Evolutionary conservation across 2,797 vertebrate species (phyloP).

Genomic region (Paguma larvata): DNA sequence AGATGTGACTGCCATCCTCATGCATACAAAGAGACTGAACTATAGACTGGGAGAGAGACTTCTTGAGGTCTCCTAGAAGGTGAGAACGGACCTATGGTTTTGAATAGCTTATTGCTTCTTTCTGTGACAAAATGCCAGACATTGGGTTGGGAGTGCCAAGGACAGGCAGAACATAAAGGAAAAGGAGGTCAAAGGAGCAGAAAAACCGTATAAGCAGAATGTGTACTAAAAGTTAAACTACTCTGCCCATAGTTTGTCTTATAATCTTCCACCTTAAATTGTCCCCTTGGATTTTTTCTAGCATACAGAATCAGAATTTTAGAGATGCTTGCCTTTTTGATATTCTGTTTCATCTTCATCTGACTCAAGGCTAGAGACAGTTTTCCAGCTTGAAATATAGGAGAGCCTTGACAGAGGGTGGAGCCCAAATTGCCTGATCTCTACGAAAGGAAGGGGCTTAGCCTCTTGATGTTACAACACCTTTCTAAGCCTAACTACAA

Average conservation of each 20-base stretch:
- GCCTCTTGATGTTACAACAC: background rate
- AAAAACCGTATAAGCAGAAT: constrained; percentile 13
- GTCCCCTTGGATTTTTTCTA: background rate
- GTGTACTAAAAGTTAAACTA: background rate
- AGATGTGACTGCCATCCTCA: background rate
- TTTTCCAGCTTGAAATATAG: background rate
- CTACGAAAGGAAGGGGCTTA: background rate
- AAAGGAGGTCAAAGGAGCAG: background rate
- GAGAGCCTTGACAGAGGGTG: background rate
- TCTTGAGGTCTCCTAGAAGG: background rate
- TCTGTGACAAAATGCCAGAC: background rate
- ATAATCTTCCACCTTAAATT: background rate
- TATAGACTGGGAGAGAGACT: background rate
- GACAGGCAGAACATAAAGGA: background rate
- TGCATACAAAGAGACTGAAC: background rate
- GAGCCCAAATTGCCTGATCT: background rate
- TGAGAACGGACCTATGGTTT: background rate
- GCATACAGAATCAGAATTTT: background rate
- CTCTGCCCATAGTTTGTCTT: background rate
- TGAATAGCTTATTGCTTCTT: background rate
- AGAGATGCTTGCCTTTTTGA: constrained; percentile 2
- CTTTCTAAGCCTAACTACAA: background rate
- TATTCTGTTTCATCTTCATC: background rate
- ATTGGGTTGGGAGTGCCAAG: background rate
- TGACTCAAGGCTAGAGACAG: background rate